Conservation (phyloP, 2,888 invertebrate species). For the Muscina levida region DNA sequence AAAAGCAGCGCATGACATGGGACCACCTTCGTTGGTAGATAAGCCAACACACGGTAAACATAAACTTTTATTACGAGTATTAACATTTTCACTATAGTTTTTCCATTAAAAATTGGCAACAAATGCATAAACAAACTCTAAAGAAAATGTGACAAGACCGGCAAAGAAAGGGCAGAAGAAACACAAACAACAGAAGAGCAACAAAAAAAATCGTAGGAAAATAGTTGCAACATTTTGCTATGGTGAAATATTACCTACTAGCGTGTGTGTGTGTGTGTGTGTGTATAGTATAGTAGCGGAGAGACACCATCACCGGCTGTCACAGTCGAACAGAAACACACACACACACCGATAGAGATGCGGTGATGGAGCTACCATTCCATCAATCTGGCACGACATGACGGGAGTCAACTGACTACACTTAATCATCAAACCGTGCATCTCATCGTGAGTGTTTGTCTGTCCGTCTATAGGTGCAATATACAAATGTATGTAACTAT, state of each 20-base stretch:
- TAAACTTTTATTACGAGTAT: conserved; percentile 48
- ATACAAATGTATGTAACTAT: not conserved
- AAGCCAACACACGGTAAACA: no score
- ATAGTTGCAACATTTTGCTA: conserved; percentile 21
- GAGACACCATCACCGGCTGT: not conserved
- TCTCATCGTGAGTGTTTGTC: not conserved
- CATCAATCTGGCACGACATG: conserved; percentile 18
- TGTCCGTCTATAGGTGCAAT: not conserved
- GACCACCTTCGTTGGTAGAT: no score
- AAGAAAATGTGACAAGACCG: not conserved
- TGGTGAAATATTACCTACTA: not conserved
- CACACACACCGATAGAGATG: not conserved
- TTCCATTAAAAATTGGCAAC: conserved; percentile 25
- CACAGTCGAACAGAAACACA: not conserved
- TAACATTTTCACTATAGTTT: conserved; percentile 37
- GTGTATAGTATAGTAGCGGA: no score
- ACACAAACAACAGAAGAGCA: no score
- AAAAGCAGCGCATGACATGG: conserved; percentile 15
- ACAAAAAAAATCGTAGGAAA: not conserved
- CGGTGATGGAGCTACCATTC: conserved; percentile 6
- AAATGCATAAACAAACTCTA: conserved; percentile 3
- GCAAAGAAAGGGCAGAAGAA: conserved; percentile 26
- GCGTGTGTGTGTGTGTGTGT: not conserved
- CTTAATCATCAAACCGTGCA: conserved; percentile 26
- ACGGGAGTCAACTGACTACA: conserved; percentile 19